Conservation (phyloP, 1,140 invertebrate genomes). For the Drosophila paulistorum region DNA sequence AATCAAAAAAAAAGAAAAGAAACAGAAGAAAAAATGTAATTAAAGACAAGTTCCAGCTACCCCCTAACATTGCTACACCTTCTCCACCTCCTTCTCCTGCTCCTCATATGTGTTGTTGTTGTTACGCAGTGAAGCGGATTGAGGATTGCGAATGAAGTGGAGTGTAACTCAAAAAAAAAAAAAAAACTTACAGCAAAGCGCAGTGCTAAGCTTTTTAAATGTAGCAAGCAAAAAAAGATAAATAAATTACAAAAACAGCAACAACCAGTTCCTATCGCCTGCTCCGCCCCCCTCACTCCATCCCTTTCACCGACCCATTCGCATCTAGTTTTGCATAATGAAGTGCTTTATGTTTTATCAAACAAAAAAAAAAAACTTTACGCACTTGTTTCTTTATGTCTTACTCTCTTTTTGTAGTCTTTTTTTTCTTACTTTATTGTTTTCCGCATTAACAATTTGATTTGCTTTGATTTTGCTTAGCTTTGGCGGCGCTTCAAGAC, state of each 20-base stretch:
- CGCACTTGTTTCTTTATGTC: constrained; percentile 41
- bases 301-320: not conserved
- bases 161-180: constrained; percentile 58
- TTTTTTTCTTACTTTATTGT: not conserved
- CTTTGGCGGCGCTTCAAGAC: not conserved
- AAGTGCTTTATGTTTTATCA: constrained; percentile 20
- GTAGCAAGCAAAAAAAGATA: constrained; percentile 4
- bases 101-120: constrained; percentile 25
- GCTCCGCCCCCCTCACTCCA: not conserved
- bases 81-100: constrained; percentile 2
- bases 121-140: constrained; percentile 73
- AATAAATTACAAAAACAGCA: not conserved
- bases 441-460: constrained; percentile 7
- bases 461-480: constrained; percentile 15
- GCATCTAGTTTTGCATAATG: constrained; percentile 48
- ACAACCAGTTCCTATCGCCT: constrained; percentile 33
- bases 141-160: constrained; percentile 57
- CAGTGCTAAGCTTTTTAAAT: constrained; percentile 53
- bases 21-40: constrained; percentile 48
- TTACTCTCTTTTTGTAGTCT: not conserved
- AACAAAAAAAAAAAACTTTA: constrained; percentile 11
- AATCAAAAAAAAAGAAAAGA: constrained; percentile 36
- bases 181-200: constrained; percentile 49
- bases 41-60: constrained; percentile 49
- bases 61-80: not conserved